Conservation (phyloP, 1,140 invertebrate species). For the Mesaphorura yosii region DNA sequence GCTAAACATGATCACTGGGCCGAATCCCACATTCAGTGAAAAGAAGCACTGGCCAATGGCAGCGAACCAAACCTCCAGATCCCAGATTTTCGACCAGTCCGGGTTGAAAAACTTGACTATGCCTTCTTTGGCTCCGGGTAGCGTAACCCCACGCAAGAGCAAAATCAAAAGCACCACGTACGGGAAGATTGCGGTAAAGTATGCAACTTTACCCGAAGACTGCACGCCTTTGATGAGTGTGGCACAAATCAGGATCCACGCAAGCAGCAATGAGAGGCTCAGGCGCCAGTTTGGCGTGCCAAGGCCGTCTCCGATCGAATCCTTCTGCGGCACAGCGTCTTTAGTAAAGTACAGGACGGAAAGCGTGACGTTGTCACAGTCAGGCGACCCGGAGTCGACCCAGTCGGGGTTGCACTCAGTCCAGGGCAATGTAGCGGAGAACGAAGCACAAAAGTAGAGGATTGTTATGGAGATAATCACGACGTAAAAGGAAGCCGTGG, state of each 20-base stretch:
- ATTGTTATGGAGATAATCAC: conserved; percentile 35
- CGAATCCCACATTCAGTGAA: conserved; percentile 64
- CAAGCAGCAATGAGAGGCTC: conserved; percentile 55
- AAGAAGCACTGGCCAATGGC: conserved; percentile 78
- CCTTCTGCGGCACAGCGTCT: conserved; percentile 53
- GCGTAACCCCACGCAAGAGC: conserved; percentile 55
- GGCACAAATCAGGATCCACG: conserved; percentile 64
- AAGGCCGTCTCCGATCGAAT: conserved; percentile 54
- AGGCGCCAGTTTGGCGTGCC: conserved; percentile 63
- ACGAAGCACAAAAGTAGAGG: conserved; percentile 38
- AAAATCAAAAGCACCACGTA: conserved; percentile 69
- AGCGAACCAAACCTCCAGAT: conserved; percentile 50
- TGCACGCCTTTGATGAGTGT: conserved; percentile 66
- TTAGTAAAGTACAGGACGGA: conserved; percentile 39
- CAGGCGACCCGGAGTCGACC: conserved; percentile 1
- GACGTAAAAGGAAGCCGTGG: not conserved
- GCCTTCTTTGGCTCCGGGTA: conserved; percentile 60
- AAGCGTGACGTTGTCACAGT: not conserved
- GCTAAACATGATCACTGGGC: conserved; percentile 64
- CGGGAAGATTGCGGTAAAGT: conserved; percentile 61
- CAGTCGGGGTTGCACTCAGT: conserved; percentile 33
- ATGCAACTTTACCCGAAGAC: conserved; percentile 53
- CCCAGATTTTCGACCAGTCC: conserved; percentile 51
- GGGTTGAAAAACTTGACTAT: conserved; percentile 64
- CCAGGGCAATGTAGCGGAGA: conserved; percentile 35